Conservation (phyloP, 2,797 vertebrate species). For the Acestrorhynchus altus region DNA sequence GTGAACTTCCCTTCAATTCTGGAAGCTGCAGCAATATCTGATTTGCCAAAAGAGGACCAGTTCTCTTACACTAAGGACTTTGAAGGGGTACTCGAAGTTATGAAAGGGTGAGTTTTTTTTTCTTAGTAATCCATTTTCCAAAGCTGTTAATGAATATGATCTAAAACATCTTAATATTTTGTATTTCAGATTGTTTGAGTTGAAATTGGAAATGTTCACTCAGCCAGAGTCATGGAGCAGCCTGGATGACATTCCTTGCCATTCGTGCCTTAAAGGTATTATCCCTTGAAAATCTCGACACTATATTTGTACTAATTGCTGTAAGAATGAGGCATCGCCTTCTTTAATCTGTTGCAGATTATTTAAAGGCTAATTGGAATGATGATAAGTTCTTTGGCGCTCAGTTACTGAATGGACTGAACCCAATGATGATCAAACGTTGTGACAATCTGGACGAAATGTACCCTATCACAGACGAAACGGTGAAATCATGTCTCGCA, state of each 20-base stretch:
- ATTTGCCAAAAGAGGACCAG: background rate
- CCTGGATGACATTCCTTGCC: background rate
- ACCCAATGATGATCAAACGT: constrained; percentile 54
- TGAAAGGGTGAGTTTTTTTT: background rate
- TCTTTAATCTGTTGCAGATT: no score
- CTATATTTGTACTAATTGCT: background rate
- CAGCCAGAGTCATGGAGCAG: background rate
- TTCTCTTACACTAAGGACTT: constrained; percentile 13
- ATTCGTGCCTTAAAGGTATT: background rate
- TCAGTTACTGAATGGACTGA: constrained; percentile 58
- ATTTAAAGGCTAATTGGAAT: background rate
- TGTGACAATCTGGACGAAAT: constrained; percentile 34
- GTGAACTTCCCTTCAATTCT: background rate
- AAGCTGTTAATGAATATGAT: no score
- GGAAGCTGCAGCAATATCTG: background rate
- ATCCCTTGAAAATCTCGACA: no score
- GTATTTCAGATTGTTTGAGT: background rate
- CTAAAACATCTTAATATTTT: background rate
- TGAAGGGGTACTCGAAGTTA: background rate
- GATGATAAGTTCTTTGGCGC: constrained; percentile 47
- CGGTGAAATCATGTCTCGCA: background rate
- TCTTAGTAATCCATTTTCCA: no score
- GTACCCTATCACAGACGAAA: background rate
- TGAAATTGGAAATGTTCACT: background rate
- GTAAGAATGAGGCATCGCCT: no score